A percentile compares a stretch with the other conserved stretches of the same genome.
Evolutionary conservation across 2,888 invertebrate species (phyloP).

Genomic region (Odontomyia ornata): DNA sequence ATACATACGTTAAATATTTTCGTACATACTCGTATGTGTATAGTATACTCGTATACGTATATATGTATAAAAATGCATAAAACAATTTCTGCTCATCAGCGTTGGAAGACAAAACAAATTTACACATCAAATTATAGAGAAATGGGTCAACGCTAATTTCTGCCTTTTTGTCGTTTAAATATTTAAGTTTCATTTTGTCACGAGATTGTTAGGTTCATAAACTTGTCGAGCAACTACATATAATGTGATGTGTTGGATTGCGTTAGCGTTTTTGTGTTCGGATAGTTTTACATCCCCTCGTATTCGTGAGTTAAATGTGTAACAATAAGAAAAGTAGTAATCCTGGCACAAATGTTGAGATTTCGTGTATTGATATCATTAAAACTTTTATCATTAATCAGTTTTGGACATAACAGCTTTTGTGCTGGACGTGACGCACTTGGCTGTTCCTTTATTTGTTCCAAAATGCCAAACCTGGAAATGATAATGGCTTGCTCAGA

Average conservation of each 20-base stretch:
- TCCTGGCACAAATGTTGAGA: background rate
- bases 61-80: conserved; percentile 12
- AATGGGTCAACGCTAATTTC: conserved; percentile 34
- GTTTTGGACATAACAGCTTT: conserved; percentile 3
- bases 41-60: no score
- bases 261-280: no score
- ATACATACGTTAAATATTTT: no score
- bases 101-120: background rate
- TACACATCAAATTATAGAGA: background rate
- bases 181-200: conserved; percentile 7
- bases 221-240: background rate
- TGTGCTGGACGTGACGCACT: background rate
- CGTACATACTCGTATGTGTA: no score
- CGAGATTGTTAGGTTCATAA: background rate
- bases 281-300: background rate
- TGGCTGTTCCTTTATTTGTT: background rate
- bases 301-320: background rate
- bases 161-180: background rate
- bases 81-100: conserved; percentile 3
- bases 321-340: background rate
- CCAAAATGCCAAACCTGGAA: no score
- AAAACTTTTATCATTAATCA: conserved; percentile 38
- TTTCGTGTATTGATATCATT: conserved; percentile 32
- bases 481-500: no score
- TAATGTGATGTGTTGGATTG: no score